Evolutionary conservation across 1,140 invertebrate species (phyloP).

Genomic region (Aethina tumida): DNA sequence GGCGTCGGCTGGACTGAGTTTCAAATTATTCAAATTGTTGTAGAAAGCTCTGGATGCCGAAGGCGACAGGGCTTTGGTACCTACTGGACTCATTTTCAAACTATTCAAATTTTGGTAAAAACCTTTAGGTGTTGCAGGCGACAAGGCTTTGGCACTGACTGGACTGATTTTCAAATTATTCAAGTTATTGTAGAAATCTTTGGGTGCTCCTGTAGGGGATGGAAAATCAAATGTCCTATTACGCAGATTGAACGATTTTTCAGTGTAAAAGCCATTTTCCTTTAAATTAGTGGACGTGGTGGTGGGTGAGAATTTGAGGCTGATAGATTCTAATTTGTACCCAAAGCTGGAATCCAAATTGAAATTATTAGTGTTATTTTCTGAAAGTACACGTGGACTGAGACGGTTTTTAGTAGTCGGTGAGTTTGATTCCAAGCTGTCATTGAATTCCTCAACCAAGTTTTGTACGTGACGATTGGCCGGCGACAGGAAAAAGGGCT

Average conservation of each 20-base stretch:
- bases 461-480: conserved; percentile 3
- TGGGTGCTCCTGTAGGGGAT: too few species aligned
- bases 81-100: conserved; percentile 2
- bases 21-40: not conserved
- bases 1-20: not conserved
- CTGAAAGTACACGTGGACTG: not conserved
- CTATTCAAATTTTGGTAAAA: conserved; percentile 4
- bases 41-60: too few species aligned
- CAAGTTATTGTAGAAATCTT: not conserved
- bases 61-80: not conserved
- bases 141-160: not conserved
- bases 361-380: not conserved
- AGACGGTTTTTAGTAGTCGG: too few species aligned
- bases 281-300: not conserved
- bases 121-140: not conserved
- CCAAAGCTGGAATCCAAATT: not conserved
- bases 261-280: not conserved
- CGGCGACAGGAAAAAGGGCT: conserved; percentile 9
- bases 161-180: not conserved
- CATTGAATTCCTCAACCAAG: conserved; percentile 2
- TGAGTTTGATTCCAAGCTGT: conserved; percentile 13
- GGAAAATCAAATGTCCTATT: too few species aligned
- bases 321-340: conserved; percentile 8
- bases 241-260: conserved; percentile 2
- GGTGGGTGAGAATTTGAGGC: conserved; percentile 13